Evolutionary conservation across 2,113 vertebrate genomes (phyloP), one percentile per base, ranked within the genome.

Genomic region (Rhinogobius similis): DNA sequence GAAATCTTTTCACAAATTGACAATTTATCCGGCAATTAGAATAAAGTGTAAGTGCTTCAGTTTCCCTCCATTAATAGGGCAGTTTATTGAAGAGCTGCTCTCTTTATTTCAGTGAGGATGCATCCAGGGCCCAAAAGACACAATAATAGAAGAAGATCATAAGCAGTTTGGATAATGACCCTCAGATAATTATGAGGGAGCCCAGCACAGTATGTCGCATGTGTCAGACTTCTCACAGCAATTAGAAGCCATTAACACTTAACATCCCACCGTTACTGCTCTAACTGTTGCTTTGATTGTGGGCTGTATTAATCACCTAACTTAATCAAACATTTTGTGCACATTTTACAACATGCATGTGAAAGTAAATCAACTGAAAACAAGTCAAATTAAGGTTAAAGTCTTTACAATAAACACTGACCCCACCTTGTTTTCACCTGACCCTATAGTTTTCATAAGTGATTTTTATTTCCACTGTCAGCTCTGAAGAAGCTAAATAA

Each of bases 91-190:
- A 2, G 1, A 32, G n/a, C 18, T 27, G 29, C 52, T 38, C 12
- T 73, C 72, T 43, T 24, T 52, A 21, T 80, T 67, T n/a, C 67
- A 68, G 58, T 41, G 3, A 14, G 11, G 55, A 58, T 38, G 18
- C 65, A 72, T 81, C 64, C 10, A 29, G 18, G 62, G 26, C 55
- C 46, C 69, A 72, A 76, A 68, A 76, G 73, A 75, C 74, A 66
- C 32, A 79, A 76, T 74, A 56, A 59, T 56, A 24, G 68, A 72
- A 65, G 61, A 70, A 71, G 74, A 82, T 83, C 73, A 70, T 77
- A 72, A 85, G 82, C 81, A 83, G 72, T 81, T 79, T 73, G 70
- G 63, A 77, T 88, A 85, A 87, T 82, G 80, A 83, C 70, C 73
- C 70, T 16, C 67, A 61, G 78, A 83, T 83, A 84, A 88, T 83